phyloP scores from a whole-genome alignment of 2,797 vertebrate genomes.

The Sebastolobus alascanus region DNA sequence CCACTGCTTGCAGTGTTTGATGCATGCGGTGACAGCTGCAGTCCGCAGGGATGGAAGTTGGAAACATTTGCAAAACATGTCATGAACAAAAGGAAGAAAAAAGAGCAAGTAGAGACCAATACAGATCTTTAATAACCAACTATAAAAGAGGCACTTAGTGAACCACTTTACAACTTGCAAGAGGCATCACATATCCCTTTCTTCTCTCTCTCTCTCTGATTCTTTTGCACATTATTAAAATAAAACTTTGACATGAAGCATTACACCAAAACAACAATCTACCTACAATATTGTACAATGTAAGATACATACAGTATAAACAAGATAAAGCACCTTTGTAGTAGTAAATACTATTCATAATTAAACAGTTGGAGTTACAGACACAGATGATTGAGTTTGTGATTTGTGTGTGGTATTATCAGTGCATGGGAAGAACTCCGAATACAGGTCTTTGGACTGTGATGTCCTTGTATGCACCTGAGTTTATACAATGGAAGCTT shows the following conservation, averaged over 20 bases:
- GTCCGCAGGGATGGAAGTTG: conserved; percentile 68
- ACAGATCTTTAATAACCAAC: conserved; percentile 88
- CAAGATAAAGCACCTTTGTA: conserved; percentile 91
- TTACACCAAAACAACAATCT: conserved; percentile 92
- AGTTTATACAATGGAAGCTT: conserved; percentile 86
- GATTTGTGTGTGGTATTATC: conserved; percentile 89
- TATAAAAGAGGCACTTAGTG: conserved; percentile 90
- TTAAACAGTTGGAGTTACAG: conserved; percentile 89
- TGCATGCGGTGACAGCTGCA: conserved; percentile 71
- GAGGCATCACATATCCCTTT: conserved; percentile 85
- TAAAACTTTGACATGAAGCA: conserved; percentile 93
- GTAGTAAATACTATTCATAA: conserved; percentile 86
- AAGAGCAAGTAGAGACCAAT: conserved; percentile 77
- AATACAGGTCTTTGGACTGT: conserved; percentile 86
- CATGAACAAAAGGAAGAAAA: conserved; percentile 68
- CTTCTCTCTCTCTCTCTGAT: conserved; percentile 87
- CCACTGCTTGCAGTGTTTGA: conserved; percentile 66
- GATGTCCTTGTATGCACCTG: conserved; percentile 89
- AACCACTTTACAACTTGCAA: conserved; percentile 89
- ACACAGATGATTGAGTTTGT: conserved; percentile 87
- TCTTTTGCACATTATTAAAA: conserved; percentile 96
- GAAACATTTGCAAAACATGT: conserved; percentile 67
- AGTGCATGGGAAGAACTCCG: conserved; percentile 92
- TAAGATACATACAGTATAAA: conserved; percentile 91
- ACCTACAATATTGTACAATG: conserved; percentile 94